Base-by-base conservation (phyloP, 2,888 invertebrate species). In the Anodontia alba region DNA sequence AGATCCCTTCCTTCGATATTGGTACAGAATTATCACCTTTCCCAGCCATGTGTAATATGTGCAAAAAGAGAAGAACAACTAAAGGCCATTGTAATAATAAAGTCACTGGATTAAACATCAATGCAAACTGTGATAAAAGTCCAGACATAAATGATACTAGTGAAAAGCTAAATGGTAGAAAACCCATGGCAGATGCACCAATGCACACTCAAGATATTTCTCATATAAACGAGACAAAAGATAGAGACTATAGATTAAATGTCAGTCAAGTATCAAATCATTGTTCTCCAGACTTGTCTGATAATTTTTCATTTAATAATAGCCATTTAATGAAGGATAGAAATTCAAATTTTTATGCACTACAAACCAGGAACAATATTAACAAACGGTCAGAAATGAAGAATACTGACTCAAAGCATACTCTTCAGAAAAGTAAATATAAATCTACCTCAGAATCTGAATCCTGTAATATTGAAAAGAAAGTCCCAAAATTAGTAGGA, bases 261-360 rank as follows among this genome's bases (percentile, higher is more conserved):
- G n/a, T 49, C 17, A 49, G 20, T n/a, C n/a, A 49, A 8, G 20
- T 26, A 26, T 57, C 2, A 23, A 31, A 62, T 1, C 62, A 33
- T 31, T 33, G 20, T 33, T 17, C 62, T 3, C 17, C 54, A 54
- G 26, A 15, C 12, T 7, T 54, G 5, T 12, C 10, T 33, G 33
- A 20, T 62, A 62, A 0, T 46, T 5, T 17, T 43, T 29, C 5
- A 36, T 10, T 33, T 36, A 33, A 80, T n/a, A 83, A 83, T 31
- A 66, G 78, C 51, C 62, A 73, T 51, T 23, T 83, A n/a, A 75
- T 83, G n/a, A 72, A 70, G 36, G 83, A 83, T 43, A 83, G 83
- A 51, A 83, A 83, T 29, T 83, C 83, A 12, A 83, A 83, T 72
- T 69, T 62, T 26, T 83, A 83, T 57, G 43, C 75, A 36, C 49